Evolutionary conservation across 2,888 invertebrate species (phyloP).

Genomic region (Ceramica pisi): DNA sequence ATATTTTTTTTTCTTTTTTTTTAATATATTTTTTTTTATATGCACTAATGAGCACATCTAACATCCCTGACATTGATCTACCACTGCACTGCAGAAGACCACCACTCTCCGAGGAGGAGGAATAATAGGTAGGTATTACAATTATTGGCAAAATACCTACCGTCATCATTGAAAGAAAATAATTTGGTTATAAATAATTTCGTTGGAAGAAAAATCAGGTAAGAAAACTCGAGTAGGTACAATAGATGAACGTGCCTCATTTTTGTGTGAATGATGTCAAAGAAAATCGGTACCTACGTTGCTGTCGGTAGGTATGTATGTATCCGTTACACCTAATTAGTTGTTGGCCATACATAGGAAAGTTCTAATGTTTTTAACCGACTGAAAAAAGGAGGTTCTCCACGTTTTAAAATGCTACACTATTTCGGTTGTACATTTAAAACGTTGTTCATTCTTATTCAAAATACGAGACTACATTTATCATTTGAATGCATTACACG

Average conservation of each 20-base stretch:
- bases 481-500: constrained; percentile 46
- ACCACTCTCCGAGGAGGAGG: too few species aligned
- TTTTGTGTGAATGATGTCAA: constrained; percentile 5
- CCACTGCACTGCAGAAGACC: too few species aligned
- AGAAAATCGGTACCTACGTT: background rate
- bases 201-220: background rate
- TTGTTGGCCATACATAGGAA: too few species aligned
- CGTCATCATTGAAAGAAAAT: background rate
- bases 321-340: too few species aligned
- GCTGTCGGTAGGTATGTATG: too few species aligned
- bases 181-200: constrained; percentile 1
- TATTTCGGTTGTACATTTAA: constrained; percentile 23
- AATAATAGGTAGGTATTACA: background rate
- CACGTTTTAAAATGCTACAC: constrained; percentile 14
- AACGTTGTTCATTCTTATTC: constrained; percentile 33
- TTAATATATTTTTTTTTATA: too few species aligned
- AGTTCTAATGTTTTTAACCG: too few species aligned
- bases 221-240: background rate
- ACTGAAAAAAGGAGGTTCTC: too few species aligned
- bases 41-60: too few species aligned
- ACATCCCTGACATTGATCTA: too few species aligned
- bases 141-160: background rate
- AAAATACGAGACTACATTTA: constrained; percentile 44
- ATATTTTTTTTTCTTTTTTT: too few species aligned
- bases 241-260: background rate